Evolutionary conservation across 2,113 vertebrate genomes (phyloP).

Genomic region (Oryzias javanicus): DNA sequence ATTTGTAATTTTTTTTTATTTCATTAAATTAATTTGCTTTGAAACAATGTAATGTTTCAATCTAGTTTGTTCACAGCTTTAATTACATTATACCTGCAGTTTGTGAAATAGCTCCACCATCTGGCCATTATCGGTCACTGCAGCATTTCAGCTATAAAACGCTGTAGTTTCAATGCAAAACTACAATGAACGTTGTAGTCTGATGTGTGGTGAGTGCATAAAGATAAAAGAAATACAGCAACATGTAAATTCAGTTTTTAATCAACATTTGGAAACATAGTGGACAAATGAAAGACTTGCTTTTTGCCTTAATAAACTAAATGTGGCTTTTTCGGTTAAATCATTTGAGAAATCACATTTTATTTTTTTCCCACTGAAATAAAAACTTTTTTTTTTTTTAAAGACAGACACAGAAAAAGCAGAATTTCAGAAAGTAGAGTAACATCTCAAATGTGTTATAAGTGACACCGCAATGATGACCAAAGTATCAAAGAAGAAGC

Average conservation of each 20-base stretch:
- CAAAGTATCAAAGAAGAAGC: slow-evolving; percentile 36
- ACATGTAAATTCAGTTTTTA: slow-evolving; percentile 70
- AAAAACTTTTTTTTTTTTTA: background rate
- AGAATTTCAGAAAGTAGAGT: slow-evolving; percentile 48
- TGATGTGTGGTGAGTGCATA: background rate
- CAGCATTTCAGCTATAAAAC: slow-evolving; percentile 8
- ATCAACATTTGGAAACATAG: slow-evolving; percentile 68
- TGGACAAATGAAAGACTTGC: slow-evolving; percentile 61
- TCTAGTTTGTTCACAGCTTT: background rate
- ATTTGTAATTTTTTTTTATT: background rate
- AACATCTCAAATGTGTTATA: slow-evolving; percentile 47
- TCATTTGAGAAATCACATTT: slow-evolving; percentile 65
- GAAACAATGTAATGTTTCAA: background rate
- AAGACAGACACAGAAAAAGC: slow-evolving; percentile 55
- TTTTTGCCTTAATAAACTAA: slow-evolving; percentile 57
- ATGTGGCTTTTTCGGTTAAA: slow-evolving; percentile 54
- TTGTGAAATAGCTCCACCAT: slow-evolving; percentile 39
- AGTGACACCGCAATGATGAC: slow-evolving; percentile 22
- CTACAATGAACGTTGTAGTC: background rate
- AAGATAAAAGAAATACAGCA: slow-evolving; percentile 1
- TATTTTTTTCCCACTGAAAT: slow-evolving; percentile 17
- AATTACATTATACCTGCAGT: background rate
- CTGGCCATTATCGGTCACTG: slow-evolving; percentile 23
- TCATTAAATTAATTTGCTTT: background rate
- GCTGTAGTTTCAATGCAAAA: too few species aligned